Base-by-base conservation (phyloP, 2,888 invertebrate species). In the Mythimna pallens region DNA sequence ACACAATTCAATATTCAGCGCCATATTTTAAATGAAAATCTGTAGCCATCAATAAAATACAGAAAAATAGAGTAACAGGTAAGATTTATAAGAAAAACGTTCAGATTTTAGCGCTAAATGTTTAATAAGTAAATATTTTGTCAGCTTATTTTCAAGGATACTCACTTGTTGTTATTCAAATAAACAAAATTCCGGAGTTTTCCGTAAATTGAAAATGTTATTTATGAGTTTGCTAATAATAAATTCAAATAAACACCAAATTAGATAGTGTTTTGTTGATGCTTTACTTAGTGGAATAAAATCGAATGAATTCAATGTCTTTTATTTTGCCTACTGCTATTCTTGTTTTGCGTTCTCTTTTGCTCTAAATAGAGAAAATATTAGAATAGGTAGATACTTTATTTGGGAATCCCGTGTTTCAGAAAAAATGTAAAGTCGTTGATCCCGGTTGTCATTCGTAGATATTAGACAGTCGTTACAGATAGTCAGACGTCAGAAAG, bases 121-220 rank as follows among this genome's bases (percentile, higher is more conserved):
- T 67, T 57, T 43, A 59, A 43, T 10, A 61, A 7, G 52, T 67
- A 54, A 67, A 79, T 79, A 79, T 76, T 34, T 52, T 55, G 12
- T 54, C 20, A 54, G 6, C n/a, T 50, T 2, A n/a, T 61, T 57
- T 61, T 58, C 61, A 76, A 79, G 80, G 70, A 62, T 57, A 36
- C 9, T 10, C 8, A 34, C 10, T 63, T 34, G 3, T 78, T 50
- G 67, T 61, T 68, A 67, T 66, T 50, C 40, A 59, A 77, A 77
- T 66, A 66, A 54, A 63, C 4, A 58, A 17, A 67, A 40, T 43
- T 14, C 5, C 12, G n/a, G 14, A 58, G 22, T 12, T 74, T 71
- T 76, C 57, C 57, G 61, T 30, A 52, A 71, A 74, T 61, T 43
- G 20, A 61, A 64, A 64, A 72, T 67, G 14, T 7, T 3, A 54